A percentile compares a stretch with the other conserved stretches of the same genome.
These are phyloP conservation scores for Eriosoma lanigerum DNA, from an alignment of 1,140 invertebrate species.

Conservation along the genomic window DNA sequence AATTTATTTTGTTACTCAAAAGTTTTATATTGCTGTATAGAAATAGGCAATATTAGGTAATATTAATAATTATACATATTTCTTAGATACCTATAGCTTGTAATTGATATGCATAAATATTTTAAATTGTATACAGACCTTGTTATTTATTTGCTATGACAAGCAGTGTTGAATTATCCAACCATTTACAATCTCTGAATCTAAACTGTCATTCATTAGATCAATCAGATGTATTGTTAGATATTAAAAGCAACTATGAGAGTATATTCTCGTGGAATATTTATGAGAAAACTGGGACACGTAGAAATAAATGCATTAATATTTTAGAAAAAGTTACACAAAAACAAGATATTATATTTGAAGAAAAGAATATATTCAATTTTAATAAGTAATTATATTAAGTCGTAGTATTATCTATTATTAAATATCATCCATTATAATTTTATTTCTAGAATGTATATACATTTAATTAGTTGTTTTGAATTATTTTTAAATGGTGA, in stretches of 20 bases:
- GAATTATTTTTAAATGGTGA: constrained; percentile 26
- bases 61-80: too few species aligned
- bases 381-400: background rate
- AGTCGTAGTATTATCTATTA: background rate
- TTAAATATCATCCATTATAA: background rate
- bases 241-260: background rate
- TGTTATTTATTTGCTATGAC: too few species aligned
- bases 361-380: background rate
- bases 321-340: background rate
- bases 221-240: background rate
- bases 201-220: background rate
- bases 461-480: background rate
- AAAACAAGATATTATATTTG: background rate
- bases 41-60: too few species aligned
- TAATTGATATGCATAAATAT: too few species aligned
- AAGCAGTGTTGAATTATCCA: background rate
- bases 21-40: too few species aligned
- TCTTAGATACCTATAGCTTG: too few species aligned
- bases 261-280: constrained; percentile 17
- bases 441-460: background rate
- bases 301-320: background rate
- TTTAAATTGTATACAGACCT: too few species aligned
- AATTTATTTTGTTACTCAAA: too few species aligned
- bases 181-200: background rate
- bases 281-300: background rate